Conservation (phyloP, 2,113 vertebrate genomes). For the Gopherus flavomarginatus region DNA sequence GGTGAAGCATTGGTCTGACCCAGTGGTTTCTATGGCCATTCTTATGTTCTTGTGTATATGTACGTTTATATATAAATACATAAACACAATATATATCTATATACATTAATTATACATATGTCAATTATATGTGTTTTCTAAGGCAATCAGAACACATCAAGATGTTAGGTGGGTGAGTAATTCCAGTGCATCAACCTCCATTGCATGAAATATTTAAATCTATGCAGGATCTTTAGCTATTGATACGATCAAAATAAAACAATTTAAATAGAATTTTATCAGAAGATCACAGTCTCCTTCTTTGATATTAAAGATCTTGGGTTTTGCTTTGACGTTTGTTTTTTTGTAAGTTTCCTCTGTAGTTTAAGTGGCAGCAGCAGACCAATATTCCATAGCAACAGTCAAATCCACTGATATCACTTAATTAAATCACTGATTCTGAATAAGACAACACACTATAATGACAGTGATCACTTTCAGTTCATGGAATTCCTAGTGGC, state of each 20-base stretch:
- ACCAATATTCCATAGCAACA: conserved; percentile 35
- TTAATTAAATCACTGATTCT: conserved; percentile 43
- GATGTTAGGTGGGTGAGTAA: not conserved
- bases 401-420: conserved; percentile 28
- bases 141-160: not conserved
- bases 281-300: conserved; percentile 25
- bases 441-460: conserved; percentile 17
- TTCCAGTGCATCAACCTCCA: not conserved
- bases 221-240: not conserved
- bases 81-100: not conserved
- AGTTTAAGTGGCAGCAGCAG: not conserved
- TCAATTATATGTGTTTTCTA: not conserved
- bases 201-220: not conserved
- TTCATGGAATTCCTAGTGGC: not conserved
- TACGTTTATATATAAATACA: not conserved
- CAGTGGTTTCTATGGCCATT: not conserved
- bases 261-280: conserved; percentile 13
- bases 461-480: not conserved
- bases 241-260: not conserved
- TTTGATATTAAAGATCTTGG: conserved; percentile 22
- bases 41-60: not conserved
- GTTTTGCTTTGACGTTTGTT: conserved; percentile 34
- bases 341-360: conserved; percentile 22
- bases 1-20: not conserved
- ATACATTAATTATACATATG: not conserved